Percentiles rank a stretch among this genome's conserved stretches.
phyloP scores from a whole-genome alignment of 2,797 vertebrate species.

The Anguilla megastoma region DNA sequence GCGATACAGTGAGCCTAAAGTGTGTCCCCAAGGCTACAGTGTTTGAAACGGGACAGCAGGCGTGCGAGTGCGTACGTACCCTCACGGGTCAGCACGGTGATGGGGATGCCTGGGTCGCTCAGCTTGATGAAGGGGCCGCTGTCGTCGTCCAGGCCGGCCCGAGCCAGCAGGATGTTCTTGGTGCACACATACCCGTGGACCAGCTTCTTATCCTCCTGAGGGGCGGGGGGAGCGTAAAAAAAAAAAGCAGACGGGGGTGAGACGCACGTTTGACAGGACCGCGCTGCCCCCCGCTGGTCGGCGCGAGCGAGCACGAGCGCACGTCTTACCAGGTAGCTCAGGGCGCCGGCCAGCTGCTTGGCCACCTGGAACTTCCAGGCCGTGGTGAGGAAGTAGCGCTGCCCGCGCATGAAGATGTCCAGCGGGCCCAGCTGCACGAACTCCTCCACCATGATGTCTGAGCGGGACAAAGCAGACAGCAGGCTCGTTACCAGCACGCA shows the following conservation, averaged over 20 bases:
- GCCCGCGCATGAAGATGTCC: conserved; percentile 82
- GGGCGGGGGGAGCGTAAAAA: no score
- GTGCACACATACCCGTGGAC: conserved; percentile 84
- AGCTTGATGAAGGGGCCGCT: conserved; percentile 83
- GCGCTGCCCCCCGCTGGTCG: background rate
- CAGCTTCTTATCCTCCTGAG: conserved; percentile 83
- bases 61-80: conserved; percentile 57
- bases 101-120: conserved; percentile 81
- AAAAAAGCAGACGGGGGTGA: background rate
- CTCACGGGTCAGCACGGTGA: conserved; percentile 75
- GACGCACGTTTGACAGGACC: background rate
- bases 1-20: background rate
- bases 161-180: conserved; percentile 82
- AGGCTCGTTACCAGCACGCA: background rate
- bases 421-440: conserved; percentile 80
- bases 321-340: conserved; percentile 81
- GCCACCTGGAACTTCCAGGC: conserved; percentile 87
- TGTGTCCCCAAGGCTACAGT: background rate
- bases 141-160: conserved; percentile 73
- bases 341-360: conserved; percentile 81
- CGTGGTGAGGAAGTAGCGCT: conserved; percentile 75
- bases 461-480: conserved; percentile 28
- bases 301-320: no score
- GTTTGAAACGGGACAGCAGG: background rate
- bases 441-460: conserved; percentile 87